phyloP scores from a whole-genome alignment of 2,888 invertebrate species.

The Himalopsyche tibetana region DNA sequence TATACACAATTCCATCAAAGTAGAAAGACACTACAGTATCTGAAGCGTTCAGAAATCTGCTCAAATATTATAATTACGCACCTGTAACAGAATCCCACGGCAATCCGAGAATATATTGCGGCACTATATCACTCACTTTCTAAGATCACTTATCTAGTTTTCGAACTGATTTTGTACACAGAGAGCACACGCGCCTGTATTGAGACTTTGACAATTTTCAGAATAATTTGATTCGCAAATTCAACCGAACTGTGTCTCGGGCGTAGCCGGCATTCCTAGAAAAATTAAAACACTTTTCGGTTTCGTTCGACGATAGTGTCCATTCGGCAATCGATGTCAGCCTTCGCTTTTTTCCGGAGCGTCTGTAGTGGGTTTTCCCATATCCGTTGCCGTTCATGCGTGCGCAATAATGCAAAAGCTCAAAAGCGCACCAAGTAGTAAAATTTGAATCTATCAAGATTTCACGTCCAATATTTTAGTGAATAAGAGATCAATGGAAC shows the following conservation, averaged over 20 bases:
- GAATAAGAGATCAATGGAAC: no score
- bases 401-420: constrained; percentile 51
- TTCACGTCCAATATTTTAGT: neutral
- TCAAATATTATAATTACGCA: constrained; percentile 40
- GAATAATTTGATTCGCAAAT: constrained; percentile 45
- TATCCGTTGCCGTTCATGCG: constrained; percentile 57
- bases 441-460: neutral
- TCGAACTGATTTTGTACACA: constrained; percentile 44
- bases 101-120: constrained; percentile 49
- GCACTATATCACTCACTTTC: constrained; percentile 47
- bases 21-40: neutral
- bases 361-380: constrained; percentile 59
- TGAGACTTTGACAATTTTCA: constrained; percentile 26
- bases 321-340: constrained; percentile 60
- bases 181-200: constrained; percentile 27
- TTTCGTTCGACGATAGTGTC: constrained; percentile 54
- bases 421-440: constrained; percentile 37
- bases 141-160: constrained; percentile 43
- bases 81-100: constrained; percentile 46
- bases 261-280: constrained; percentile 44
- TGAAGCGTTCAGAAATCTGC: neutral
- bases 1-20: constrained; percentile 5
- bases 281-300: constrained; percentile 53
- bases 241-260: constrained; percentile 47
- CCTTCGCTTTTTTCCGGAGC: constrained; percentile 55